Evolutionary conservation across 2,797 vertebrate species (phyloP).

Genomic region (Typhlichthys eigenmanni): DNA sequence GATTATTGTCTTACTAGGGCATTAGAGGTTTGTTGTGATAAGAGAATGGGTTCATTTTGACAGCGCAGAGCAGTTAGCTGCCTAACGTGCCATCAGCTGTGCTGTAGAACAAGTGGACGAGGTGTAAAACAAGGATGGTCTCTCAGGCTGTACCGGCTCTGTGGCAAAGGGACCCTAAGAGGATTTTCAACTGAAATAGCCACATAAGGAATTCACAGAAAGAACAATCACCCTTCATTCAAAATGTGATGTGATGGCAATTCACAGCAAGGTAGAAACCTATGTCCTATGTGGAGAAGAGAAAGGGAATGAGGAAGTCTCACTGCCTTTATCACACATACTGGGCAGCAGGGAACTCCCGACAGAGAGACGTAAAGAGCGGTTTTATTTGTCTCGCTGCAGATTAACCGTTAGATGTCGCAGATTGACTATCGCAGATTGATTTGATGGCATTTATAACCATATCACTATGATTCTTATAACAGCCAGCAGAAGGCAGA

Average conservation of each 20-base stretch:
- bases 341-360: slow-evolving; percentile 39
- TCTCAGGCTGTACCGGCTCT: slow-evolving; percentile 30
- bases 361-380: slow-evolving; percentile 3
- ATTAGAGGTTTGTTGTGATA: slow-evolving; percentile 30
- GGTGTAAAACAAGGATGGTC: slow-evolving; percentile 59
- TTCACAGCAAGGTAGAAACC: no score
- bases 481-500: no score
- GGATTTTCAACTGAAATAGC: slow-evolving; percentile 23
- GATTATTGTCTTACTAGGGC: slow-evolving; percentile 24
- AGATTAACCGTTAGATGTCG: no score
- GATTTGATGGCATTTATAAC: no score
- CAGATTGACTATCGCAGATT: no score
- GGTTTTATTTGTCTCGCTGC: no score
- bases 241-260: no score
- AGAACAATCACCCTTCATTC: no score
- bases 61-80: slow-evolving; percentile 58
- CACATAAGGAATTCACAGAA: slow-evolving; percentile 8
- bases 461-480: no score
- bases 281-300: no score
- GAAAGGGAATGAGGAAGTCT: no score
- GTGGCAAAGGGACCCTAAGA: slow-evolving; percentile 5
- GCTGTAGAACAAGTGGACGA: slow-evolving; percentile 51
- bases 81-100: slow-evolving; percentile 44
- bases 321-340: slow-evolving; percentile 48
- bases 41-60: no score